Evolutionary conservation across 2,888 invertebrate genomes (phyloP).

Genomic region (Rugalucina vietnamica): DNA sequence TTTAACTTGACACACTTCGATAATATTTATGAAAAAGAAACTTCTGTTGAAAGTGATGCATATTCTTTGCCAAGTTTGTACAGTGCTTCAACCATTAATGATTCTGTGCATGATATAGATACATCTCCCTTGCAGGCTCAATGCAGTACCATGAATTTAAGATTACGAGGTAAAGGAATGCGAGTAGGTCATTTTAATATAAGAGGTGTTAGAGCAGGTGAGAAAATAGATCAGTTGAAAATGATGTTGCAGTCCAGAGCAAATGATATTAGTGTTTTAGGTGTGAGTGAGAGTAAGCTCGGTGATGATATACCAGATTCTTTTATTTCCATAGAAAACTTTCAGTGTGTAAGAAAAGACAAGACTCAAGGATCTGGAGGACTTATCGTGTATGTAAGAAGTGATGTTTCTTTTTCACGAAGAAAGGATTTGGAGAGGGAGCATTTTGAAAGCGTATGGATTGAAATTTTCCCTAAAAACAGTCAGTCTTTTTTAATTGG

Average conservation of each 20-base stretch:
- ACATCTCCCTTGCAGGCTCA: background rate
- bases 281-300: background rate
- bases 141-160: background rate
- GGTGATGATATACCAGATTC: background rate
- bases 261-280: background rate
- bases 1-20: too few relatives aligned
- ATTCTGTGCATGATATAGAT: background rate
- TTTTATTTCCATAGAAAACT: background rate
- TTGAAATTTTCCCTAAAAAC: too few relatives aligned
- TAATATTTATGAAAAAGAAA: background rate
- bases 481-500: too few relatives aligned
- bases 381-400: background rate
- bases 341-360: background rate
- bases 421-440: background rate
- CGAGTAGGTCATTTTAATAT: background rate
- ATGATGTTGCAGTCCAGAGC: background rate
- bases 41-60: too few relatives aligned
- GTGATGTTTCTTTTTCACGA: too few relatives aligned
- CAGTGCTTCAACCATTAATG: background rate
- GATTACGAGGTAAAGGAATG: constrained; percentile 3
- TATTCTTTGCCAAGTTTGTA: too few relatives aligned
- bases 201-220: background rate
- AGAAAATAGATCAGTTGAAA: background rate
- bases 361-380: background rate
- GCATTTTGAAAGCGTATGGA: too few relatives aligned